Conservation (phyloP, 1,140 invertebrate genomes). For the Vollenhovia emeryi region DNA sequence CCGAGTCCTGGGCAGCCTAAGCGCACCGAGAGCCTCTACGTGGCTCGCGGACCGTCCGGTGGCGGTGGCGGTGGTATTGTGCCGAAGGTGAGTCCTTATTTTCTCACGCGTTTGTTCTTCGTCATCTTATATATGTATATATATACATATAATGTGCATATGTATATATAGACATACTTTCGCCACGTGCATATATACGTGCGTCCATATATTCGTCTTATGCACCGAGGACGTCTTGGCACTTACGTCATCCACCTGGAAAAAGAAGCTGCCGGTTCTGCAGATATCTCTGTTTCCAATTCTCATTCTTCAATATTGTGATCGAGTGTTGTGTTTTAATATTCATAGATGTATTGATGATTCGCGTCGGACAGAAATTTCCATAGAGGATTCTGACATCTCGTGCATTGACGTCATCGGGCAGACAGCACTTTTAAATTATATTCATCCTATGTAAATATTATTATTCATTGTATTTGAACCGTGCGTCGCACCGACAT, state of each 20-base stretch:
- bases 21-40: slow-evolving; percentile 93
- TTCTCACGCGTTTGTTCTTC: slow-evolving; percentile 23
- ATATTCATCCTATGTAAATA: slow-evolving; percentile 20
- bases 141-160: neutral
- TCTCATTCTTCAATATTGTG: neutral
- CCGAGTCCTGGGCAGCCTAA: slow-evolving; percentile 94
- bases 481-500: neutral
- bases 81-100: slow-evolving; percentile 79
- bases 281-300: neutral
- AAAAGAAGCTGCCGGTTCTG: neutral
- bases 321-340: neutral
- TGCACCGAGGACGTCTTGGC: slow-evolving; percentile 47
- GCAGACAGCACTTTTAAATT: neutral
- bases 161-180: neutral
- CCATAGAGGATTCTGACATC: neutral
- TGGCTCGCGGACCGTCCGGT: slow-evolving; percentile 83
- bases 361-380: neutral
- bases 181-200: neutral
- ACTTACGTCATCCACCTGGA: slow-evolving; percentile 43
- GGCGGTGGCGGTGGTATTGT: slow-evolving; percentile 73
- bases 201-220: neutral
- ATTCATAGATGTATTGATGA: neutral
- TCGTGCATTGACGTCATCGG: slow-evolving; percentile 20
- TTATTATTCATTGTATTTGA: slow-evolving; percentile 20
- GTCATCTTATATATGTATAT: neutral